Evolutionary conservation across 1,140 invertebrate genomes (phyloP), one percentile per base, ranked within the genome.

Genomic region (Hestina assimilis): DNA sequence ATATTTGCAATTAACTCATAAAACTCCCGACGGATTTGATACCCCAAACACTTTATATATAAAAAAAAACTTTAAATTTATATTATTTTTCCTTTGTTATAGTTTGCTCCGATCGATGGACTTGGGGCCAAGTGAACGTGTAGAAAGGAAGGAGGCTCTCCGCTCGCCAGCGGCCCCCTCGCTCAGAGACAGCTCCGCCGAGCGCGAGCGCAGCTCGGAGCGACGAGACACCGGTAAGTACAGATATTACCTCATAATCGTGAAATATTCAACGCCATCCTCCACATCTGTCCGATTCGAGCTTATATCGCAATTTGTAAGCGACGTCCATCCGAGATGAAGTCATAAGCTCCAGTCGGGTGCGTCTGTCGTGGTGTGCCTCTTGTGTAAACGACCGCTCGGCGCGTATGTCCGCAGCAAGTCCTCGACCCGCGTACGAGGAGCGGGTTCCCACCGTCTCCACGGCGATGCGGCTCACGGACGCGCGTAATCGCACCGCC

Each of bases 61-160:
- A n/a, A n/a, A n/a, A n/a, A n/a, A n/a, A n/a, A n/a, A n/a, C n/a
- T n/a, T n/a, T n/a, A n/a, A n/a, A 7, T 38, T 12, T 24, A 4
- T 15, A 23, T 14, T 24, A 9, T 5, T 24, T 7, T 72, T 43
- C 51, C 47, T 66, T 87, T 79, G 76, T 80, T 90, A 73, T 90
- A 94, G 93, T 79, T 92, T 95, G 62, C 89, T 96, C 51, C 93
- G 94, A 69, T 94, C 94, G 9, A 92, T 95, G 59, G 94, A 96
- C 72, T 91, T 95, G 68, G 72, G 91, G 85, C 69, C 89, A 69
- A 59, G 89, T 79, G 66, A 91, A 90, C 61, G 92, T 89, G 70
- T 91, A 87, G 75, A 87, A 24, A 72, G 75, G 41, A 83, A 83
- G 15, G 79, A 85, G 24, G 68, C 76, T 4, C 66, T 79, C 12